These are phyloP conservation scores for Agrilus planipennis DNA, from an alignment of 1,140 invertebrate species.

Conservation along the genomic window DNA sequence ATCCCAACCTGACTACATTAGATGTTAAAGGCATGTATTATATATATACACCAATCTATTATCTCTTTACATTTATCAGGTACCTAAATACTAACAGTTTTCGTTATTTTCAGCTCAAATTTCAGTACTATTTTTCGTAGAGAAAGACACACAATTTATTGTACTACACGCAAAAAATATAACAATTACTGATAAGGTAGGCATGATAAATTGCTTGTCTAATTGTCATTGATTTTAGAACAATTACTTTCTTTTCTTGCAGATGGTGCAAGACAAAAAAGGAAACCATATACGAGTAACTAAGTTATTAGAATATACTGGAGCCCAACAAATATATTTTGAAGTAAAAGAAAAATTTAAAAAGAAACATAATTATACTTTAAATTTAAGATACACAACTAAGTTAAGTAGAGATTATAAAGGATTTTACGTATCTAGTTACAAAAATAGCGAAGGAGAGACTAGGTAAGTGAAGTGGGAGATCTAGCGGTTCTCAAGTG, in stretches of 20 bases:
- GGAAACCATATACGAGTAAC: conserved; percentile 59
- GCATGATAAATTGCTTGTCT: conserved; percentile 43
- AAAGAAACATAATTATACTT: conserved; percentile 66
- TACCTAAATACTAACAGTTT: neutral
- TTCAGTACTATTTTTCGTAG: conserved; percentile 71
- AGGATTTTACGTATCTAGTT: conserved; percentile 88
- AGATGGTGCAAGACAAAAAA: conserved; percentile 59
- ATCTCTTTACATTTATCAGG: neutral
- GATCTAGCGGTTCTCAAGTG: too few relatives aligned
- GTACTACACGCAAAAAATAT: conserved; percentile 85
- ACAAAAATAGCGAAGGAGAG: conserved; percentile 58
- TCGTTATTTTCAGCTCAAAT: conserved; percentile 54
- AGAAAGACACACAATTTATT: conserved; percentile 75
- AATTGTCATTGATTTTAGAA: neutral
- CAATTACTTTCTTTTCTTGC: too few relatives aligned
- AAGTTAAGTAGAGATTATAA: conserved; percentile 66
- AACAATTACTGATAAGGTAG: conserved; percentile 73
- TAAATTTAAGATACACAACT: conserved; percentile 75
- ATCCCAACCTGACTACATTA: conserved; percentile 85
- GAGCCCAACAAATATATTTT: conserved; percentile 76
- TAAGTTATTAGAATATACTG: conserved; percentile 65
- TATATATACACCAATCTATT: neutral
- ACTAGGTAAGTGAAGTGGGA: conserved; percentile 63
- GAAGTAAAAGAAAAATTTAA: conserved; percentile 69
- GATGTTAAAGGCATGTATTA: conserved; percentile 62